These are phyloP conservation scores for Lucinisca nassula DNA, from an alignment of 2,888 invertebrate species.

Conservation along the genomic window DNA sequence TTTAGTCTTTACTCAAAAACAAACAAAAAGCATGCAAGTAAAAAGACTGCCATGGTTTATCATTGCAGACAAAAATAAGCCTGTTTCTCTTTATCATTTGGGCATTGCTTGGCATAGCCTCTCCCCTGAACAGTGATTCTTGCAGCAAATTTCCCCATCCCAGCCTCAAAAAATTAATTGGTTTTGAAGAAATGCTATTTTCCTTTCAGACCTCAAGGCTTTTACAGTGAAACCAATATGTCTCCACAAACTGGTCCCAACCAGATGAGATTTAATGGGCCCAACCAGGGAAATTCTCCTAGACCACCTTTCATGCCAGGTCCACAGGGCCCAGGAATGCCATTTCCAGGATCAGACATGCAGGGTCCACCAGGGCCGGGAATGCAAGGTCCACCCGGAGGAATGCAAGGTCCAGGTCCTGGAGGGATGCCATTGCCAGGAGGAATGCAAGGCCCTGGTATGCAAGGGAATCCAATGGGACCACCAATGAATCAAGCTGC, in stretches of 20 bases:
- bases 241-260: constrained; percentile 15
- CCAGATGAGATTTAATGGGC: constrained; percentile 20
- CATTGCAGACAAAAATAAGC: no score
- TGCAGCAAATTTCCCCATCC: no score
- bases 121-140: no score
- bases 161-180: no score
- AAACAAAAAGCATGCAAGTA: no score
- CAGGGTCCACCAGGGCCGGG: constrained; percentile 55
- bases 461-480: constrained; percentile 61
- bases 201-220: constrained; percentile 55
- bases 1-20: no score
- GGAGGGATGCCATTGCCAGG: constrained; percentile 42
- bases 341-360: constrained; percentile 48
- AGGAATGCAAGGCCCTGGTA: constrained; percentile 25
- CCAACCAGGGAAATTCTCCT: constrained; percentile 53
- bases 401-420: constrained; percentile 59
- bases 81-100: no score
- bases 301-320: constrained; percentile 61
- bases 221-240: constrained; percentile 34
- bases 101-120: no score
- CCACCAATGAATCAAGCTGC: constrained; percentile 70
- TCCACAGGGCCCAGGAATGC: constrained; percentile 61
- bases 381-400: constrained; percentile 49
- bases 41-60: no score
- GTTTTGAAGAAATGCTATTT: no score